Evolutionary conservation across 2,113 vertebrate genomes (phyloP).

Genomic region (Struthio camelus): DNA sequence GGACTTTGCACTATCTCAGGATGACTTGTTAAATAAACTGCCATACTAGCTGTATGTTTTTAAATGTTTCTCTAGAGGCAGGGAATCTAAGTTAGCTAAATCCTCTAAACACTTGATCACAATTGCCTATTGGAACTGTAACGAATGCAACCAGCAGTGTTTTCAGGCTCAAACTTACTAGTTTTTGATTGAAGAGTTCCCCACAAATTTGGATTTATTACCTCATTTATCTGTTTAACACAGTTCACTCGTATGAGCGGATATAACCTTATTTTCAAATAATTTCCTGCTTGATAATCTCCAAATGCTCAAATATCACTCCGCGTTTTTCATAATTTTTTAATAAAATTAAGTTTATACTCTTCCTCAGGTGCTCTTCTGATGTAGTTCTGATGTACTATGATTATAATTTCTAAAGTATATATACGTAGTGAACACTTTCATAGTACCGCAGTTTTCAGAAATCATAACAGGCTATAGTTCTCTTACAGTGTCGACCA

Average conservation of each 20-base stretch:
- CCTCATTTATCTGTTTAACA: neutral
- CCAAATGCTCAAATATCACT: neutral
- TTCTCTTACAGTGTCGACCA: constrained; percentile 90
- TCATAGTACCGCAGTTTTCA: neutral
- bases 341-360: neutral
- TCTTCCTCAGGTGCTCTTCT: neutral
- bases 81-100: neutral
- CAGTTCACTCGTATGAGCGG: neutral
- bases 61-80: neutral
- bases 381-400: neutral
- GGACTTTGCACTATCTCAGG: neutral
- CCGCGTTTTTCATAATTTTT: neutral
- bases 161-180: neutral
- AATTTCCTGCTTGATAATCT: neutral
- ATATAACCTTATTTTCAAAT: neutral
- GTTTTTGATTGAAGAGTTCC: neutral
- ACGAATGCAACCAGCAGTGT: neutral
- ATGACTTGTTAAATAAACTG: neutral
- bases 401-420: neutral
- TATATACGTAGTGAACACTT: neutral
- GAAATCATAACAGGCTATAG: neutral
- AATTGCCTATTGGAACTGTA: neutral
- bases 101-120: neutral
- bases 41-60: neutral
- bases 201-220: neutral